phyloP scores from a whole-genome alignment of 2,113 vertebrate genomes.

The Dromas ardeola region DNA sequence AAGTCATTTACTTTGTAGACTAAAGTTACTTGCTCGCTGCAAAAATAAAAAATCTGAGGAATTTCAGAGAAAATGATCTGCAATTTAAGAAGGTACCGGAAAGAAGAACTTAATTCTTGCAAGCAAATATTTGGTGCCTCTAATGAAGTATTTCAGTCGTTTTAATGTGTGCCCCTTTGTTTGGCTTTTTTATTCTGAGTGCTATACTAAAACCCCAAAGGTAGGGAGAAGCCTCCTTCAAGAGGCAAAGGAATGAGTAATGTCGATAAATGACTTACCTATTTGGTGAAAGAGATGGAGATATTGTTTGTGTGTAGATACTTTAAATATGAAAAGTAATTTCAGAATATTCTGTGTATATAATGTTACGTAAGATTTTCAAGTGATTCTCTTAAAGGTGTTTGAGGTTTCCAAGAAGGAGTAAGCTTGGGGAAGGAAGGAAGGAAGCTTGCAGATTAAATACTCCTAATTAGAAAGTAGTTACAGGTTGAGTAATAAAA shows the following conservation, averaged over 20 bases:
- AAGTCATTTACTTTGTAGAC: neutral
- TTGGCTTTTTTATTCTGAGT: neutral
- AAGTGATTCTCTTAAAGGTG: neutral
- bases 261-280: neutral
- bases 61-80: neutral
- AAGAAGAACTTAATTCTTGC: neutral
- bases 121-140: neutral
- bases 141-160: neutral
- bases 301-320: neutral
- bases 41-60: neutral
- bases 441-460: neutral
- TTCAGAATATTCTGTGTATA: neutral
- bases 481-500: neutral
- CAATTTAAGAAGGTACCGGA: neutral
- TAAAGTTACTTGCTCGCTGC: neutral
- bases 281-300: neutral
- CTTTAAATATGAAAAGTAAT: neutral
- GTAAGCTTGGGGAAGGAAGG: neutral
- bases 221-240: neutral
- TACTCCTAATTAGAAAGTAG: neutral
- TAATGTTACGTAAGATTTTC: neutral
- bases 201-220: neutral
- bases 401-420: neutral
- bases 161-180: neutral
- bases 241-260: neutral